These are phyloP conservation scores for Rhodophaea formosa DNA, from an alignment of 2,888 invertebrate species.

Conservation along the genomic window DNA sequence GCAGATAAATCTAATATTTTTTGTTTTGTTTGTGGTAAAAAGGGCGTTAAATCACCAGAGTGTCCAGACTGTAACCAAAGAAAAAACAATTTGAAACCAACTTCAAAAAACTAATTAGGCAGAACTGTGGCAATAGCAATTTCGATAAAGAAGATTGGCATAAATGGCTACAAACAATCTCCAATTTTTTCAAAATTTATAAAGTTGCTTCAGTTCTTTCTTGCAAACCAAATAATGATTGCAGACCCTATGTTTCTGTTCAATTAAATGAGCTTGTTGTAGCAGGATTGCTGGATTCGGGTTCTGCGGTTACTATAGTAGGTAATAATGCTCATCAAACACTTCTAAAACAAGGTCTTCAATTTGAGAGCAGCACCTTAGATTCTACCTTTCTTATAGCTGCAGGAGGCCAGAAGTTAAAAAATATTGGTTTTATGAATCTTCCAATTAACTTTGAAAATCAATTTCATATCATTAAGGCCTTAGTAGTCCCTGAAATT, in stretches of 20 bases:
- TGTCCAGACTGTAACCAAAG: not conserved
- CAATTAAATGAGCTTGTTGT: not conserved
- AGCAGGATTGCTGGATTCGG: not conserved
- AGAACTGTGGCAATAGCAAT: not conserved
- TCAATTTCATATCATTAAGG: not conserved
- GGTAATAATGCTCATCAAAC: not conserved
- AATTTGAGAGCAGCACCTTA: too few species aligned
- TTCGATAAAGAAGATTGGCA: not conserved
- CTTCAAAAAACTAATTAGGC: not conserved
- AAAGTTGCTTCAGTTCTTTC: not conserved
- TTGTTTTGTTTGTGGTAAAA: too few species aligned
- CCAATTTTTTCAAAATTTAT: not conserved
- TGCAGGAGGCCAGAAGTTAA: not conserved
- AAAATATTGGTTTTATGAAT: not conserved
- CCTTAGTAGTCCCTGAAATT: too few species aligned
- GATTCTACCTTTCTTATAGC: not conserved
- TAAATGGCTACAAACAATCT: not conserved
- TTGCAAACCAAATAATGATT: not conserved
- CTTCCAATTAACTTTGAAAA: not conserved
- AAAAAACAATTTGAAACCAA: not conserved
- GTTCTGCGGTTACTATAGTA: not conserved
- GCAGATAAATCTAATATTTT: too few species aligned
- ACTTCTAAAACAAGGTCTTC: not conserved
- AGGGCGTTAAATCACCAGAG: not conserved
- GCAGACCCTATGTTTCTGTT: not conserved